Base-by-base conservation (phyloP, 1,140 invertebrate species). In the Vollenhovia emeryi region DNA sequence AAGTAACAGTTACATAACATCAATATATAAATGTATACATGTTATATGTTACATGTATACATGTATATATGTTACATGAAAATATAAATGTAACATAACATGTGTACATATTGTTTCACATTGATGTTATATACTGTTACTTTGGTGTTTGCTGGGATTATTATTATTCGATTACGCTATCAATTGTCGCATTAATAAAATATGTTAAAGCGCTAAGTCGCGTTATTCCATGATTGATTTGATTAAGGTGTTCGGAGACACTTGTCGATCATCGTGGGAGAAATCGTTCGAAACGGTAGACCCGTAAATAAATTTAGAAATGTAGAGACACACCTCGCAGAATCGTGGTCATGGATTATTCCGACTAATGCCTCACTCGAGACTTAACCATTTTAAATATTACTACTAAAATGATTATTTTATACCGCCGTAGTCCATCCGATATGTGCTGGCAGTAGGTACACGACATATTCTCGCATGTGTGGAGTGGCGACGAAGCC, bases 331-430 rank as follows among this genome's bases (percentile, higher is more conserved):
- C 15, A 36, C 33, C 30, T 40, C 80, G 24, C 60, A 60, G 57
- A 45, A 74, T 84, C 50, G 73, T 33, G 64, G 60, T 86, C 86
- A 64, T 92, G 86, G 89, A 92, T 92, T 94, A 94, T 94, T 94
- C 91, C 91, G 89, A 92, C 89, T 93, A 92, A 93, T 93, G 92
- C 92, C 92, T 89, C 93, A 85, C 92, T 73, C 69, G 93, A 90
- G 93, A 93, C 91, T 64, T 80, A 74, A 64, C 80, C 85, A 75
- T 90, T 93, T 94, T 94, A 93, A 94, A 94, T 94, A 94, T 93
- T 94, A 90, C 91, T 74, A 30, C 13, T 15, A 5, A 55, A 27
- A 91, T 94, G 87, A 93, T 93, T 94, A 93, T 94, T 94, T 94
- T 74, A 94, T 94, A 86, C 60, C 52, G 69, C 69, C 89, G 87